Evolutionary conservation across 2,888 invertebrate species (phyloP), one percentile per base, ranked within the genome.

Genomic region (Shargacucullia verbasci): DNA sequence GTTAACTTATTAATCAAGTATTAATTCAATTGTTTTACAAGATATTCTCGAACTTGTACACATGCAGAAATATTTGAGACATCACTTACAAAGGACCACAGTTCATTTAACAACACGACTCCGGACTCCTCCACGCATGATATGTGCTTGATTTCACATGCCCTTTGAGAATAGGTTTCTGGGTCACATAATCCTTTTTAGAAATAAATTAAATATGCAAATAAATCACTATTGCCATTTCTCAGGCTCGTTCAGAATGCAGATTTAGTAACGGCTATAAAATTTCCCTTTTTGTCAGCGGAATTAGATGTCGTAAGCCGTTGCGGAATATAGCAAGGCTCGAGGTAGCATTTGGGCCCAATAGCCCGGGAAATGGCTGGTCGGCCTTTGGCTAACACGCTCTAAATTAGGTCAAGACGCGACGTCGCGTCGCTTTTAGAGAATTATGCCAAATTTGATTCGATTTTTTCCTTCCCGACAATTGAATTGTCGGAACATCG

Each of bases 381-480:
- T 60, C 78, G 77, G 78, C 80, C 79, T 76, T 72, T 71, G 77
- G 73, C 78, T 76, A 78, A 80, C 80, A 76, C 79, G 78, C 63
- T 73, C 72, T 76, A 81, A 89, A 88, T 88, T 87, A 84, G 88
- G 88, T 88, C 88, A 88, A 88, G 85, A 84, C 78, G 82, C 71
- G 76, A 61, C 70, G 64, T 70, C 80, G 73, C 73, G 81, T 76
- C 82, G 79, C 80, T 82, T 80, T 84, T 77, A 78, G 66, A 71
- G 70, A 81, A 82, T 84, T 82, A 83, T 79, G 55, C 59, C 65
- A 60, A 81, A 73, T 80, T 81, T 79, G 70, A 82, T 85, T 82
- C 66, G 76, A 84, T 82, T 81, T 79, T 80, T 73, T 34, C 44
- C 6, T 73, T 31, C 41, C 6, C 14, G 43, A 56, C 60, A 65